Evolutionary conservation across 2,113 vertebrate genomes (phyloP).

Genomic region (Petromus typicus): DNA sequence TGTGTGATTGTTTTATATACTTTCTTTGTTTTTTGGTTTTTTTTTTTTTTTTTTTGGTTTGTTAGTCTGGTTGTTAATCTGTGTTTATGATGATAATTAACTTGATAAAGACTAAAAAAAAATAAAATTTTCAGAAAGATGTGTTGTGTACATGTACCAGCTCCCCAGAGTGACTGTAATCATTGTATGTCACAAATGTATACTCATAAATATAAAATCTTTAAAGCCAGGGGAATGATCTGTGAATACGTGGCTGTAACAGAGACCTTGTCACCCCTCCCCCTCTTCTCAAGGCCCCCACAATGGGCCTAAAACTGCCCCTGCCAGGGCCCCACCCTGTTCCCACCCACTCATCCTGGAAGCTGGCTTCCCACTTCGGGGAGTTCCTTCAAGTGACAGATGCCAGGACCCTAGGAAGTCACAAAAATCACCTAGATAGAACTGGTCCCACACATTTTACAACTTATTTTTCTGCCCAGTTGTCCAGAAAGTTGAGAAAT

Average conservation of each 20-base stretch:
- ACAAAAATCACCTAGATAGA: not conserved
- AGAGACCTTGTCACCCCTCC: not conserved
- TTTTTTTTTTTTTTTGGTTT: not conserved
- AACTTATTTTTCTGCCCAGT: not conserved
- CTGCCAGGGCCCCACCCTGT: not conserved
- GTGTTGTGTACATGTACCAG: not conserved
- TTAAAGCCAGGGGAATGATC: not conserved
- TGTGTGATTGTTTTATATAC: not conserved
- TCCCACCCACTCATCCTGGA: not conserved
- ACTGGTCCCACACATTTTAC: rapidly evolving
- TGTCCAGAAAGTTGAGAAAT: not conserved
- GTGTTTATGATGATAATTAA: not conserved
- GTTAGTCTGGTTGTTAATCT: not conserved
- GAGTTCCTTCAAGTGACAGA: not conserved
- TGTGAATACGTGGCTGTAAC: constrained; percentile 6
- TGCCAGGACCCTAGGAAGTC: not conserved
- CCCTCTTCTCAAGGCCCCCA: not conserved
- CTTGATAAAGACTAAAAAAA: not conserved
- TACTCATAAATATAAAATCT: not conserved
- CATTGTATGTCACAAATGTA: not conserved
- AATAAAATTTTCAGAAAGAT: not conserved
- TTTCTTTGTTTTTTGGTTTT: not conserved
- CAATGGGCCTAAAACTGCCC: rapidly evolving
- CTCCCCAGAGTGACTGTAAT: not conserved
- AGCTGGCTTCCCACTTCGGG: not conserved